Evolutionary conservation across 1,140 invertebrate species (phyloP).

Genomic region (Drosophila sechellia): DNA sequence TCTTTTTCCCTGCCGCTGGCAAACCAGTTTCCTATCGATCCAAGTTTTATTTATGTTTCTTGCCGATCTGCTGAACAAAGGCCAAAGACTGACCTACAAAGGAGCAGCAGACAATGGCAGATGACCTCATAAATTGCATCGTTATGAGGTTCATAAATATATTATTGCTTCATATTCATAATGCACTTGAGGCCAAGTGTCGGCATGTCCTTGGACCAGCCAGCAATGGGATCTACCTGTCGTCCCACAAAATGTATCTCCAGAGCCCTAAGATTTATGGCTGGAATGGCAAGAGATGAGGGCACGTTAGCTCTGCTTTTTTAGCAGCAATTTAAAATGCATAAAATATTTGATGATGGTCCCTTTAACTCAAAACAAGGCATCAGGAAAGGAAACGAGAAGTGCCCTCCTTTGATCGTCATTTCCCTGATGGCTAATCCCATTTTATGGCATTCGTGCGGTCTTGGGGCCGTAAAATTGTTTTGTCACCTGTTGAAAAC

Average conservation of each 20-base stretch:
- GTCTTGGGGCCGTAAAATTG: constrained; percentile 57
- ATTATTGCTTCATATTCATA: constrained; percentile 79
- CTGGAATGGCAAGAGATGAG: constrained; percentile 4
- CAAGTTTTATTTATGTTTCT: constrained; percentile 44
- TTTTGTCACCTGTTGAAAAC: constrained; percentile 78
- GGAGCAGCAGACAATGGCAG: constrained; percentile 22
- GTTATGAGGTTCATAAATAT: constrained; percentile 77
- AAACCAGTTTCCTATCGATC: constrained; percentile 38
- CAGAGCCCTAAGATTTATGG: constrained; percentile 56
- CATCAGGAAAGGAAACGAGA: constrained; percentile 14
- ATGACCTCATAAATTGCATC: constrained; percentile 75
- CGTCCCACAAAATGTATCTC: constrained; percentile 7
- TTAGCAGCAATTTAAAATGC: constrained; percentile 71
- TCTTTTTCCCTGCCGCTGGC: constrained; percentile 8
- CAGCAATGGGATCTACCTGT: constrained; percentile 18
- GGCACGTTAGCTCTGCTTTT: constrained; percentile 48
- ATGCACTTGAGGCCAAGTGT: constrained; percentile 50
- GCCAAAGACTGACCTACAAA: constrained; percentile 30
- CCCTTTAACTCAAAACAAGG: constrained; percentile 46
- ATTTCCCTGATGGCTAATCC: constrained; percentile 24
- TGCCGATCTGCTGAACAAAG: constrained; percentile 38
- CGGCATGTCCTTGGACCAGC: constrained; percentile 55
- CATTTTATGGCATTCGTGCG: constrained; percentile 55
- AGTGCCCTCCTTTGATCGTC: constrained; percentile 16
- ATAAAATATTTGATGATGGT: constrained; percentile 69